phyloP scores from a whole-genome alignment of 2,113 vertebrate species.

The Campylomormyrus tamandua region DNA sequence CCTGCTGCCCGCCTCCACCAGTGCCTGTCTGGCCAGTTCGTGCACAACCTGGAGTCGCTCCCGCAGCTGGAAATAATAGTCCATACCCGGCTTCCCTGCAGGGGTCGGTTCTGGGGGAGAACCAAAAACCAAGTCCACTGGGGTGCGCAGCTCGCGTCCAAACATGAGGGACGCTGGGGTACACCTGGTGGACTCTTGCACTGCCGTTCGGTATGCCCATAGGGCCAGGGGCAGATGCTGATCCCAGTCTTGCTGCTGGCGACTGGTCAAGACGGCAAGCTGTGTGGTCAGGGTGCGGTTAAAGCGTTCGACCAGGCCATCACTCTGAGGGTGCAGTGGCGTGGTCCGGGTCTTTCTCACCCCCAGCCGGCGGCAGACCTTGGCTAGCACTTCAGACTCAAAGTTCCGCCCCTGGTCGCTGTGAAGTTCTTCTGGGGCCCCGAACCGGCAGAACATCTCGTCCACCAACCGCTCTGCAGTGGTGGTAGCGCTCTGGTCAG shows the following conservation, averaged over 20 bases:
- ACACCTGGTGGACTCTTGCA: too few species aligned
- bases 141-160: neutral
- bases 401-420: conserved; percentile 12
- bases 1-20: neutral
- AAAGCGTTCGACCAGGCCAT: neutral
- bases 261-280: neutral
- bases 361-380: neutral
- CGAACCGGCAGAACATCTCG: neutral
- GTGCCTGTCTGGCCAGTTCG: neutral
- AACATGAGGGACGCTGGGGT: neutral
- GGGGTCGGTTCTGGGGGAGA: neutral
- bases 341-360: neutral
- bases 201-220: neutral
- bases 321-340: neutral
- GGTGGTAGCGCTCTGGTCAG: neutral
- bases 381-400: neutral
- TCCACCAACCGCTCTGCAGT: neutral
- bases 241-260: neutral
- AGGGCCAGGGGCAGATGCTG: neutral
- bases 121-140: neutral
- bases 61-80: neutral
- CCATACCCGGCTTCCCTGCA: neutral
- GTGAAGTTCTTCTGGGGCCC: conserved; percentile 6
- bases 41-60: conserved; percentile 5
- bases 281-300: too few species aligned